Evolutionary conservation across 2,888 invertebrate species (phyloP).

Genomic region (Mongoloraphidia duomilia): DNA sequence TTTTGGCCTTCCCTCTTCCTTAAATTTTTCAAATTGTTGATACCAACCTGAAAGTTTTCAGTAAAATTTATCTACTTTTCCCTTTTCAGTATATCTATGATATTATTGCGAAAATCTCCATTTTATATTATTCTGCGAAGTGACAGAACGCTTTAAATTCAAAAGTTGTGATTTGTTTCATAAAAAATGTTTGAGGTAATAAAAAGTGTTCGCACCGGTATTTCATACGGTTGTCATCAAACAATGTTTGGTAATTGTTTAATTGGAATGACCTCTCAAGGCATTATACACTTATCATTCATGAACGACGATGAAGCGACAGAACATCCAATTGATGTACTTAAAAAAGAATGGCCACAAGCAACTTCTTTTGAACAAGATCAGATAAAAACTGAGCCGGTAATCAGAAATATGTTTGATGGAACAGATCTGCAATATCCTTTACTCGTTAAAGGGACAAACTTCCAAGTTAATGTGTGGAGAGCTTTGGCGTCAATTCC

Average conservation of each 20-base stretch:
- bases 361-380: background rate
- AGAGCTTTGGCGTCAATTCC: slow-evolving; percentile 18
- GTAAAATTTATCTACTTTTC: too few species aligned
- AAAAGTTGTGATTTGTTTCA: too few species aligned
- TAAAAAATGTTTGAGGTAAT: too few species aligned
- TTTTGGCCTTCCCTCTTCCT: too few species aligned
- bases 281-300: background rate
- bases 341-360: background rate
- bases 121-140: too few species aligned
- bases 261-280: background rate
- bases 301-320: background rate
- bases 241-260: background rate
- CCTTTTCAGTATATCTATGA: too few species aligned
- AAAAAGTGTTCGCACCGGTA: background rate
- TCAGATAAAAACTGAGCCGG: background rate
- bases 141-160: too few species aligned
- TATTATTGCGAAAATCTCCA: too few species aligned
- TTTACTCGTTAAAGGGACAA: slow-evolving; percentile 18
- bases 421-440: background rate
- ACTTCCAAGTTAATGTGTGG: slow-evolving; percentile 24
- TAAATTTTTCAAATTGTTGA: too few species aligned
- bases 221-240: background rate
- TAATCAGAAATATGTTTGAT: background rate
- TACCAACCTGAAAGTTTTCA: too few species aligned
- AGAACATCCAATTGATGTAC: background rate